These are phyloP conservation scores for Melipona quadrifasciata DNA, from an alignment of 1,140 invertebrate species.

Conservation along the genomic window DNA sequence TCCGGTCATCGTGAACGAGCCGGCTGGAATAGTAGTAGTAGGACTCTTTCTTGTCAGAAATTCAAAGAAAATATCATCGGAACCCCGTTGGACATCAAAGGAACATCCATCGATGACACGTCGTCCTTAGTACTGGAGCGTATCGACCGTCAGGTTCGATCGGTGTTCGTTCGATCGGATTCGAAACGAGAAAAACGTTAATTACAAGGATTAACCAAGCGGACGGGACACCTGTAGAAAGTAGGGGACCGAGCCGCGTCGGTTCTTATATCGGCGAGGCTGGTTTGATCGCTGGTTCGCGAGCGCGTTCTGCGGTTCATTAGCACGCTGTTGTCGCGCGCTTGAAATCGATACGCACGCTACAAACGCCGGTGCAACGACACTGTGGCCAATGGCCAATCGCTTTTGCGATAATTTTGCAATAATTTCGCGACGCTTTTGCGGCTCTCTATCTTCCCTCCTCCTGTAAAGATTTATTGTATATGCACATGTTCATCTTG, in stretches of 20 bases:
- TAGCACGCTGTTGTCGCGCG: constrained; percentile 25
- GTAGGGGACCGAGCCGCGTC: constrained; percentile 28
- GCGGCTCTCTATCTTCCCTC: neutral
- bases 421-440: neutral
- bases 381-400: constrained; percentile 27
- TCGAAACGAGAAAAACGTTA: constrained; percentile 25
- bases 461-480: no score
- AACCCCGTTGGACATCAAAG: neutral
- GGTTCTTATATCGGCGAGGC: constrained; percentile 21
- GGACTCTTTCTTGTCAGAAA: neutral
- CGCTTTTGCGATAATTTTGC: constrained; percentile 15
- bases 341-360: constrained; percentile 42
- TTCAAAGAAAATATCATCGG: neutral
- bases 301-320: constrained; percentile 38
- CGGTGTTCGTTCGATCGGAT: neutral
- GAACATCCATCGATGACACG: neutral
- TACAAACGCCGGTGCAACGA: constrained; percentile 26
- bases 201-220: constrained; percentile 43
- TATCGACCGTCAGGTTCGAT: constrained; percentile 29
- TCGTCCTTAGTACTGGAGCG: constrained; percentile 1
- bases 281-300: neutral
- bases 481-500: no score
- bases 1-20: neutral
- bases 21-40: neutral
- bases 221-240: constrained; percentile 38